phyloP scores from a whole-genome alignment of 2,113 vertebrate genomes.

The Sapayoa aenigma region DNA sequence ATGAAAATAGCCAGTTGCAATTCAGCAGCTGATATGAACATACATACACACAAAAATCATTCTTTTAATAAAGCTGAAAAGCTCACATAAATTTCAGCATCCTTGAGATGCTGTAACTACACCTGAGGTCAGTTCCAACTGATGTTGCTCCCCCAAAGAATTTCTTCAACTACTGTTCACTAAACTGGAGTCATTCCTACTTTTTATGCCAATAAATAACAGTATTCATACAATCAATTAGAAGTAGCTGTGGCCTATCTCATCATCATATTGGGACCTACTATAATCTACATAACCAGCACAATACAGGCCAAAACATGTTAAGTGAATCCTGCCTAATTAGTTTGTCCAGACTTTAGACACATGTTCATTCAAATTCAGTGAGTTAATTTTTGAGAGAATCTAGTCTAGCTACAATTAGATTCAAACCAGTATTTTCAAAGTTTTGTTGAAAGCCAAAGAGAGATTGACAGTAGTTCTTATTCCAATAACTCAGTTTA shows the following conservation, averaged over 20 bases:
- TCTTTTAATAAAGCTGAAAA: neutral
- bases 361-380: rapidly evolving
- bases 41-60: neutral
- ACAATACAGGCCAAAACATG: neutral
- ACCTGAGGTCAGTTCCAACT: neutral
- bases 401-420: neutral
- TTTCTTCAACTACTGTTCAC: neutral
- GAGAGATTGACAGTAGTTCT: neutral
- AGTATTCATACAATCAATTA: neutral
- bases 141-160: neutral
- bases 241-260: neutral
- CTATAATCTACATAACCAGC: neutral
- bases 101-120: neutral
- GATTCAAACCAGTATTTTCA: neutral
- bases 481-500: neutral
- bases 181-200: neutral
- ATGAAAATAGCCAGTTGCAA: neutral
- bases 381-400: neutral
- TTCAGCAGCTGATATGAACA: neutral
- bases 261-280: neutral
- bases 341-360: neutral
- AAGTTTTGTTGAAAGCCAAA: neutral
- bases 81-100: neutral
- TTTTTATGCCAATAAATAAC: neutral
- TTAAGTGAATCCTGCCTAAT: neutral